Conservation (phyloP, 2,888 invertebrate genomes). For the Acrobasis consociella region DNA sequence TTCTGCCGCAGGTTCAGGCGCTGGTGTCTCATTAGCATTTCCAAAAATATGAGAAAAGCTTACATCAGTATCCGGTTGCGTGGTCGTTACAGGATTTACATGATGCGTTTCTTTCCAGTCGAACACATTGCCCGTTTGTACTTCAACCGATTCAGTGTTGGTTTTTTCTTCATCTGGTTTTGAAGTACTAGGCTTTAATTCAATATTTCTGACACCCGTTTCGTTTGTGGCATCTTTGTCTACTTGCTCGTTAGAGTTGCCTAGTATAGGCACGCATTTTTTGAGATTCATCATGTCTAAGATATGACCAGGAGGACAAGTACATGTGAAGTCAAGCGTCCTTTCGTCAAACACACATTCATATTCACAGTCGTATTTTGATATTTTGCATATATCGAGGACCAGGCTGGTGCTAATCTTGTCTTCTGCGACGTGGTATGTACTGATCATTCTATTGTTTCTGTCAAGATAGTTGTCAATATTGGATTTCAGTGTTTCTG, state of each 20-base stretch:
- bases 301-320: slow-evolving; percentile 82
- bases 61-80: slow-evolving; percentile 54
- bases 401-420: slow-evolving; percentile 67
- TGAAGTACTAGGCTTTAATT: slow-evolving; percentile 48
- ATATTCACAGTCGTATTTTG: slow-evolving; percentile 85
- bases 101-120: slow-evolving; percentile 64
- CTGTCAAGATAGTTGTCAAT: slow-evolving; percentile 74
- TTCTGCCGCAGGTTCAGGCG: slow-evolving; percentile 26
- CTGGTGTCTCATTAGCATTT: slow-evolving; percentile 39
- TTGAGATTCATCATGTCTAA: slow-evolving; percentile 65
- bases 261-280: slow-evolving; percentile 65
- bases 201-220: slow-evolving; percentile 43
- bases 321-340: slow-evolving; percentile 85
- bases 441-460: slow-evolving; percentile 79
- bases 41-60: slow-evolving; percentile 65
- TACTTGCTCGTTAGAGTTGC: slow-evolving; percentile 39
- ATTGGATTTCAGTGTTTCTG: slow-evolving; percentile 67
- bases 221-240: slow-evolving; percentile 35
- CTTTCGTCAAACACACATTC: slow-evolving; percentile 86
- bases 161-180: slow-evolving; percentile 52
- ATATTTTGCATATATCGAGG: slow-evolving; percentile 85
- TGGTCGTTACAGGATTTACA: slow-evolving; percentile 49
- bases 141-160: slow-evolving; percentile 42
- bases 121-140: slow-evolving; percentile 43
- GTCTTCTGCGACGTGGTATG: slow-evolving; percentile 78